A percentile compares a stretch with the other conserved stretches of the same genome.
Conservation (phyloP, 2,113 vertebrate genomes). For the Alethe diademata region DNA sequence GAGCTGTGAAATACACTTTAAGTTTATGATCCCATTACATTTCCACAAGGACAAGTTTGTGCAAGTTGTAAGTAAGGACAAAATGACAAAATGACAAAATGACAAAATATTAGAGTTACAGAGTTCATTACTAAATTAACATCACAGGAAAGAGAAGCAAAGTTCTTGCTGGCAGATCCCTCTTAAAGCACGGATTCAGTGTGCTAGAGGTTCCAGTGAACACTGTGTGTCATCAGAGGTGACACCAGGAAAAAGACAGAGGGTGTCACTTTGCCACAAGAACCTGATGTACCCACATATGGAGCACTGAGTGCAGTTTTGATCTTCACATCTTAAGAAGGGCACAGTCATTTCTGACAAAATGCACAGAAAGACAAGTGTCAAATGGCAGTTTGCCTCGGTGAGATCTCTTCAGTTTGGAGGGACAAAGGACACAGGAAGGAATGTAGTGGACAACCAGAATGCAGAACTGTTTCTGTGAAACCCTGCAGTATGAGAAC, state of each 20-base stretch:
- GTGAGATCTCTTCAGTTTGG: neutral
- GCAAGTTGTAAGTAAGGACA: neutral
- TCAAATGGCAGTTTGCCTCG: neutral
- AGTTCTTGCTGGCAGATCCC: neutral
- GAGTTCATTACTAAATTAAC: neutral
- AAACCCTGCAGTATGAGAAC: neutral
- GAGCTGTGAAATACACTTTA: neutral
- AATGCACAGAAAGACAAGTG: neutral
- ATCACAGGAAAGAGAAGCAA: neutral
- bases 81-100: too few relatives aligned
- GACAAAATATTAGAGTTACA: neutral
- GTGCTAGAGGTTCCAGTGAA: neutral
- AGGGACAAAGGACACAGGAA: neutral
- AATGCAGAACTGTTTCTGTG: neutral
- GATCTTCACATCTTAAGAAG: neutral
- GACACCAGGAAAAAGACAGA: neutral
- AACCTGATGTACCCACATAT: neutral
- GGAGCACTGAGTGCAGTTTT: neutral
- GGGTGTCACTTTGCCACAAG: neutral
- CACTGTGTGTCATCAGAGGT: fast-evolving
- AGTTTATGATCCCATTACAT: neutral
- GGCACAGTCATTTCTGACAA: neutral
- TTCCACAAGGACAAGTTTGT: neutral
- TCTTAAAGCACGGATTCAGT: neutral
- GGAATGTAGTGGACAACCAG: neutral